These are phyloP conservation scores for Archips xylosteana DNA, from an alignment of 2,888 invertebrate species.

Conservation along the genomic window DNA sequence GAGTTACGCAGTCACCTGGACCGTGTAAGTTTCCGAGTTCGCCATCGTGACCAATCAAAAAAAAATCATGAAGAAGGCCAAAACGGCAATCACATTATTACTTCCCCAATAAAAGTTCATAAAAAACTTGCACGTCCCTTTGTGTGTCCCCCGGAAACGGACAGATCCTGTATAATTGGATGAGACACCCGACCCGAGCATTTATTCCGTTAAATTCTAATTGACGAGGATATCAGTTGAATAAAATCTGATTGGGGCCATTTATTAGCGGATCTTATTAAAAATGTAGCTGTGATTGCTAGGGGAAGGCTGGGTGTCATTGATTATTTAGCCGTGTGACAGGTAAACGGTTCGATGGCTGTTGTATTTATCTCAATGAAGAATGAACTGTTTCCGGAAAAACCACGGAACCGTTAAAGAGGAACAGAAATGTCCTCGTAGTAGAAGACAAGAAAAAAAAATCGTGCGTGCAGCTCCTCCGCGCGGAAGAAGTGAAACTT, in stretches of 20 bases:
- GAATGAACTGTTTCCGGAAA: too few relatives aligned
- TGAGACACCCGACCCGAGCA: constrained; percentile 38
- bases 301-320: neutral
- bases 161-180: constrained; percentile 26
- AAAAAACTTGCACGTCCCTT: neutral
- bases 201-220: constrained; percentile 40
- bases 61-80: too few relatives aligned
- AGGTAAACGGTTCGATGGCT: neutral
- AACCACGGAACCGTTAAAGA: too few relatives aligned
- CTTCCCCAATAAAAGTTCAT: neutral
- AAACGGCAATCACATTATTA: neutral
- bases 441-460: too few relatives aligned
- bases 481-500: too few relatives aligned
- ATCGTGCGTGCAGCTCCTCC: too few relatives aligned
- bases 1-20: too few relatives aligned
- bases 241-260: constrained; percentile 36
- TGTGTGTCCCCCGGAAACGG: neutral
- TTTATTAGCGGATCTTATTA: constrained; percentile 36
- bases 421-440: too few relatives aligned
- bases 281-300: constrained; percentile 36
- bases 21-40: too few relatives aligned
- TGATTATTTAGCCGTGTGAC: neutral
- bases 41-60: too few relatives aligned
- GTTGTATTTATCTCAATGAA: too few relatives aligned
- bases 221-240: constrained; percentile 36